phyloP scores from a whole-genome alignment of 2,113 vertebrate species.

The Prolemur simus region DNA sequence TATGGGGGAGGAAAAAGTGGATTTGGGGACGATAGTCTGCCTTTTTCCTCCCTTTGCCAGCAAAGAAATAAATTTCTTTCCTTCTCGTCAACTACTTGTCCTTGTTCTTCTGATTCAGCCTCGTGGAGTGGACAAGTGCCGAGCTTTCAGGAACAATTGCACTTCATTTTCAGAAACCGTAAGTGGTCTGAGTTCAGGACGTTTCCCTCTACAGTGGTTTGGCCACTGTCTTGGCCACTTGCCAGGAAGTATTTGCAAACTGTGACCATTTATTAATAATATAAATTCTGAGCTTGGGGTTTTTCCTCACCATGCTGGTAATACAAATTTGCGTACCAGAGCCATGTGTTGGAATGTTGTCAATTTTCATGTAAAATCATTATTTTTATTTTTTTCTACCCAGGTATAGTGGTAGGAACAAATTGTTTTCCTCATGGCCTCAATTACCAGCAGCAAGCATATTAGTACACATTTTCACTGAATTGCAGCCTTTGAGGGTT shows the following conservation, averaged over 20 bases:
- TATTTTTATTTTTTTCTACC: neutral
- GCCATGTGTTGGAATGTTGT: neutral
- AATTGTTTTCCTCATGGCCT: neutral
- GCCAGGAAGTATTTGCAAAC: neutral
- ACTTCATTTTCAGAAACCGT: neutral
- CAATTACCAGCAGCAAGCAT: neutral
- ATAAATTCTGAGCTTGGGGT: neutral
- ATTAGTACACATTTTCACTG: too few relatives aligned
- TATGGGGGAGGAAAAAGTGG: too few relatives aligned
- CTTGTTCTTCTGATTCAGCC: too few relatives aligned
- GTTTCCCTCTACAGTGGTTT: neutral
- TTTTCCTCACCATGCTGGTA: neutral
- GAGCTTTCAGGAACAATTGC: too few relatives aligned
- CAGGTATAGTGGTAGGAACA: neutral
- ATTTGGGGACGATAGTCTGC: too few relatives aligned
- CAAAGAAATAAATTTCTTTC: too few relatives aligned
- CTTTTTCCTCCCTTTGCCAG: too few relatives aligned
- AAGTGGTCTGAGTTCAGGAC: neutral
- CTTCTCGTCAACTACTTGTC: too few relatives aligned
- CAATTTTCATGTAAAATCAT: neutral
- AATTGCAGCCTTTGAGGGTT: too few relatives aligned
- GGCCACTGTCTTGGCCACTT: neutral
- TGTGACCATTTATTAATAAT: too few relatives aligned
- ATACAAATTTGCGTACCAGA: neutral
- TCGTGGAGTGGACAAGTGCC: too few relatives aligned